Base-by-base conservation (phyloP, 2,888 invertebrate genomes). In the Anorthoa munda region DNA sequence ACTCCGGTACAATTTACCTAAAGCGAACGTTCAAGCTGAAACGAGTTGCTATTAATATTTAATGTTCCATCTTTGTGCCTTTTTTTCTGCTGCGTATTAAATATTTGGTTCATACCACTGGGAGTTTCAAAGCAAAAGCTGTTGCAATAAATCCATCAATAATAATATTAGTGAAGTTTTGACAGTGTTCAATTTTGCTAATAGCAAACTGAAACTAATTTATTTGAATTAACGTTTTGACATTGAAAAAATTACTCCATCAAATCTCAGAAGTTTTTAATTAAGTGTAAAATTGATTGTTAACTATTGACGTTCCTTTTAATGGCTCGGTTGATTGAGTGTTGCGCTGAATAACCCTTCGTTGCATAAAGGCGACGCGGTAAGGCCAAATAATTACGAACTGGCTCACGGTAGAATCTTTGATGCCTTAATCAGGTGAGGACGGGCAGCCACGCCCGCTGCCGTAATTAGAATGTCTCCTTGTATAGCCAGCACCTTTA, bases 341-440 rank as follows among this genome's bases (percentile, higher is more conserved):
- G 73, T 77, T 75, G 81, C 67, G 53, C 66, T 87, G 86, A 87
- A 87, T 83, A 81, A 76, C 70, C 77, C 80, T 82, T 82, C 83
- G 60, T 72, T 66, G 72, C 77, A 85, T 86, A 87, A 88, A 89
- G 85, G 87, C 85, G 51, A 83, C 78, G 82, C 81, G 65, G 77
- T 88, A 86, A 90, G 86, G 88, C 91, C 91, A 91, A 93, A 94
- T 93, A 93, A 94, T 94, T 93, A 93, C 90, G 89, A 87, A 81
- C 88, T 79, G 88, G 89, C 90, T 91, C 87, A 85, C 86, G 83
- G 86, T 87, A 80, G 87, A 88, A 92, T 93, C 93, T 94, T 94
- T 94, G 94, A 93, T 89, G 93, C 91, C 87, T 93, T 95, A 95
- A 95, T 95, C 94, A 95, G 93, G 93, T 93, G 93, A 91, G 90